A percentile compares a stretch with the other conserved stretches of the same genome.
Conservation (phyloP, 2,888 invertebrate genomes). For the Dendrolimus pini region DNA sequence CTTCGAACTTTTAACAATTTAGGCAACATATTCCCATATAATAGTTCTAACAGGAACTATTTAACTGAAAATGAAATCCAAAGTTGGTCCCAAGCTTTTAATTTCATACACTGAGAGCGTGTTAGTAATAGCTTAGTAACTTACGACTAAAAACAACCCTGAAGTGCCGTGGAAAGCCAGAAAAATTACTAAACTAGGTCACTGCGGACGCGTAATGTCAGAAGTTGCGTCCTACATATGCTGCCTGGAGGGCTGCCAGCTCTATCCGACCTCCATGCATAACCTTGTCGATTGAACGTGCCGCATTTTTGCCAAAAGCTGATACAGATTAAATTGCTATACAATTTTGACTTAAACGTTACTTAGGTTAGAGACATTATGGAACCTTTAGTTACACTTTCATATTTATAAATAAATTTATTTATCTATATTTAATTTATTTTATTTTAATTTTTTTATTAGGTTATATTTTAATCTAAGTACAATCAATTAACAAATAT, state of each 20-base stretch:
- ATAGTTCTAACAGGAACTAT: too few relatives aligned
- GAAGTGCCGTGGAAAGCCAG: neutral
- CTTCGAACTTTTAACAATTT: too few relatives aligned
- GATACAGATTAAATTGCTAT: neutral
- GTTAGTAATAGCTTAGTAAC: neutral
- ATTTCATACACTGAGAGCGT: neutral
- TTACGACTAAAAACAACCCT: neutral
- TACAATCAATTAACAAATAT: too few relatives aligned
- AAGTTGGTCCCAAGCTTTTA: neutral
- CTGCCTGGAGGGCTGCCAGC: slow-evolving; percentile 60
- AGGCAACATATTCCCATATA: too few relatives aligned
- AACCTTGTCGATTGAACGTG: slow-evolving; percentile 35
- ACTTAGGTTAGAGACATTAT: too few relatives aligned
- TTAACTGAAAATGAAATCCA: too few relatives aligned
- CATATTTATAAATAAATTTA: too few relatives aligned
- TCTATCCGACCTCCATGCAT: slow-evolving; percentile 23
- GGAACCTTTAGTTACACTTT: too few relatives aligned
- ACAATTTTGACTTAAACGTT: neutral
- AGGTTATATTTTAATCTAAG: too few relatives aligned
- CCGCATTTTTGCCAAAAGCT: slow-evolving; percentile 16
- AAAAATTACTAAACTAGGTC: slow-evolving; percentile 25
- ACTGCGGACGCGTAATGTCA: slow-evolving; percentile 34
- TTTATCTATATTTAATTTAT: too few relatives aligned
- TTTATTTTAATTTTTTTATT: too few relatives aligned
- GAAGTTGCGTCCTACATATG: slow-evolving; percentile 51